A percentile compares a stretch with the other conserved stretches of the same genome.
Evolutionary conservation across 2,113 vertebrate species (phyloP).

Genomic region (Bostrychus sinensis): DNA sequence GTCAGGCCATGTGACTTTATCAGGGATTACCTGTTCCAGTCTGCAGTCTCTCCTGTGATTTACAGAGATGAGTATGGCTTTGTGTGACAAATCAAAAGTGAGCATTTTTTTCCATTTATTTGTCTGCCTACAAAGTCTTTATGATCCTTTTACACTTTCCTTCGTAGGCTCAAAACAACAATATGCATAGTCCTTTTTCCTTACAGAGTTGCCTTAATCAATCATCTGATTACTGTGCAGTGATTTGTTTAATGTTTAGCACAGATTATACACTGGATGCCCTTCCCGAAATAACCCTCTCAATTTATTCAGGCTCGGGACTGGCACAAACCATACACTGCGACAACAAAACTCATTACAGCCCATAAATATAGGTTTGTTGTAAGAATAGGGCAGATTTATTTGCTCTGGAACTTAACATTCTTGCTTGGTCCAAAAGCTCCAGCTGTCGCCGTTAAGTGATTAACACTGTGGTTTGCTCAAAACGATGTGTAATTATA

Average conservation of each 20-base stretch:
- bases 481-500: slow-evolving; percentile 76
- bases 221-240: no score
- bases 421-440: slow-evolving; percentile 24
- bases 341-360: no score
- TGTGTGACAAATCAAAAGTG: slow-evolving; percentile 3
- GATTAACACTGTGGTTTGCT: slow-evolving; percentile 43
- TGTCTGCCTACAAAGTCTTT: not conserved
- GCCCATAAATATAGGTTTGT: no score
- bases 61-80: not conserved
- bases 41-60: slow-evolving; percentile 27
- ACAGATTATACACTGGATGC: no score
- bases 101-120: not conserved
- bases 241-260: no score
- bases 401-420: not conserved
- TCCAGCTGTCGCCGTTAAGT: slow-evolving; percentile 4
- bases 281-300: no score
- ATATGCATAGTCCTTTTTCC: no score
- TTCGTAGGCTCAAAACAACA: no score
- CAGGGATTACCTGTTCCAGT: slow-evolving; percentile 54
- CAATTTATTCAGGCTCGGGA: no score
- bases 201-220: no score
- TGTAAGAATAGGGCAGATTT: not conserved
- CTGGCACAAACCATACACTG: no score
- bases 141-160: not conserved
- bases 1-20: slow-evolving; percentile 35